Conservation (phyloP, 2,888 invertebrate species). For the Stenurella melanura region DNA sequence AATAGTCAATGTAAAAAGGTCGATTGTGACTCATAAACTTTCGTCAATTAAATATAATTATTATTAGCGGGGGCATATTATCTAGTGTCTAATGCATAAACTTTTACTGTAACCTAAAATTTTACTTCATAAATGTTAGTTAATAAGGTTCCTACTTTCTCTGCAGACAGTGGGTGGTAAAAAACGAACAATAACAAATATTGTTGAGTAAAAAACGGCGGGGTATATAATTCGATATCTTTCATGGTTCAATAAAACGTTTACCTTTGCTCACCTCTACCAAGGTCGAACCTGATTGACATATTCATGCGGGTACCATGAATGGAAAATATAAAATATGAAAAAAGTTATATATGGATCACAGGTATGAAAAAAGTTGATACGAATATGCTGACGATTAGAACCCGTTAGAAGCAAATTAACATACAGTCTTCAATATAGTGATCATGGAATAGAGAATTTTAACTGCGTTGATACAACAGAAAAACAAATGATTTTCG, state of each 20-base stretch:
- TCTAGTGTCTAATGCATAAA: too few species aligned
- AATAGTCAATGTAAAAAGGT: too few species aligned
- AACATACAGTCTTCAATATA: not conserved
- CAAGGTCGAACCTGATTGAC: constrained; percentile 14
- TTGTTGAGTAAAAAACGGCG: not conserved
- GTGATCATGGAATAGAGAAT: not conserved
- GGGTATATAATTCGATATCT: constrained; percentile 1
- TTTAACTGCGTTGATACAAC: too few species aligned
- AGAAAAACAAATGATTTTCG: too few species aligned
- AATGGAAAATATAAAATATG: not conserved
- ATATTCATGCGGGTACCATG: not conserved
- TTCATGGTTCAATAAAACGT: not conserved
- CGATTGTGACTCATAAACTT: too few species aligned
- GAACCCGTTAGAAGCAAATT: not conserved
- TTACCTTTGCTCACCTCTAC: not conserved
- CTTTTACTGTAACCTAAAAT: too few species aligned
- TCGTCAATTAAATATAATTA: too few species aligned
- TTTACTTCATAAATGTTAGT: not conserved
- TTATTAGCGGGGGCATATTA: too few species aligned
- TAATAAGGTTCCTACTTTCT: constrained; percentile 13
- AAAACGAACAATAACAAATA: constrained; percentile 10
- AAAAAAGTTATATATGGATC: too few species aligned
- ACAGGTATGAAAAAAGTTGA: not conserved
- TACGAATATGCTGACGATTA: not conserved
- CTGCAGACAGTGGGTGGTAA: constrained; percentile 11